Evolutionary conservation across 2,113 vertebrate species (phyloP), one percentile per base, ranked within the genome.

Genomic region (Dunckerocampus dactyliophorus): DNA sequence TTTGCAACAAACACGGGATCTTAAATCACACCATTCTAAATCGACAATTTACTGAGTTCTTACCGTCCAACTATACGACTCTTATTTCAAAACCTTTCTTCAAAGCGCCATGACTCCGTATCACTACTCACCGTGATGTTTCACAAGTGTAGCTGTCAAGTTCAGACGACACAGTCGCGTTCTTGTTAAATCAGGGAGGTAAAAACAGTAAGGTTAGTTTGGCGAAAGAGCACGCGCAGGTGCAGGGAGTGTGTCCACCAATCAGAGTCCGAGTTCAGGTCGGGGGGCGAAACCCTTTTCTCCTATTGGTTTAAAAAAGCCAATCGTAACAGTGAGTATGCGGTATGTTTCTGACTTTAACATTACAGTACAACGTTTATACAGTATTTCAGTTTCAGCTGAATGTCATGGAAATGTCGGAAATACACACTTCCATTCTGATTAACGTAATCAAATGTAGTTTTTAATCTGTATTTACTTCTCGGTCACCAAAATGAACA

Each of bases 71-170:
- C 17, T n/a, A 24, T 24, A n/a, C 22, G 21, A 1, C 1, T 58
- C 21, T 1, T 47, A 0, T 19, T 0, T 24, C 6, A 34, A n/a
- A 69, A 45, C 12, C 15, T 34, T 31, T 24, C 12, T 8, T 19
- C 19, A 19, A 19, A 39, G 3, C 19, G 34, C 6, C 5, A 1
- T 16, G 28, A 15, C 3, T 15, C 0, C 39, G 7, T 11, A 4
- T 13, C 37, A 21, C 62, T 15, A 76, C 80, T 87, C 65, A 83
- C 85, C 63, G 49, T 24, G 20, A 24, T 14, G 0, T 63, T 46
- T 47, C 6, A 3, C 16, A 53, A 34, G 1, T 1, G 31, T 1
- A 49, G 12, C 51, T 42, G 34, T 62, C 24, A 62, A 47, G 12
- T 45, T 31, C 49, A 6, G 15, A 0, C 1, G 51, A 1, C 8